Conservation (phyloP, 2,113 vertebrate genomes). For the Hylia prasina region DNA sequence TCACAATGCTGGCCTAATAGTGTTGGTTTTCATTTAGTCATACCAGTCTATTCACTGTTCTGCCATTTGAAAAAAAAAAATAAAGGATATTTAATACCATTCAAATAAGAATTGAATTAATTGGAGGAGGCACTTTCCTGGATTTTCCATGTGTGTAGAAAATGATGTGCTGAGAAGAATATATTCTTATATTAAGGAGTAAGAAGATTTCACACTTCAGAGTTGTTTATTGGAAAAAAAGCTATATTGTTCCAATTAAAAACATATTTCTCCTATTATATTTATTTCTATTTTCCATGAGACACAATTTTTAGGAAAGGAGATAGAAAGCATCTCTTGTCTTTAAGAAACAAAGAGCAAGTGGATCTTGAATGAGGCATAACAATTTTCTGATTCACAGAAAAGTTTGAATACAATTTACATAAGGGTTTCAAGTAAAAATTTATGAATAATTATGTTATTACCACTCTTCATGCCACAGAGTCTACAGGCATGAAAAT, state of each 20-base stretch:
- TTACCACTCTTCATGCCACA: not conserved
- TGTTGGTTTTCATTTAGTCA: not conserved
- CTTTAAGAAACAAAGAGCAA: not conserved
- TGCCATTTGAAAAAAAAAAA: not conserved
- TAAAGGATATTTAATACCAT: not conserved
- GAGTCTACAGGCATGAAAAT: not conserved
- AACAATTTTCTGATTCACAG: not conserved
- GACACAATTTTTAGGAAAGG: not conserved
- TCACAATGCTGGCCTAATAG: not conserved
- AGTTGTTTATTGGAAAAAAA: not conserved
- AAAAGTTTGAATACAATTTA: not conserved
- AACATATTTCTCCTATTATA: not conserved
- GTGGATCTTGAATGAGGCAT: not conserved
- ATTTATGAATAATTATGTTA: not conserved
- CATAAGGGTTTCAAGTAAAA: not conserved
- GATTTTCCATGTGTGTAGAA: not conserved
- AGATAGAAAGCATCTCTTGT: not conserved
- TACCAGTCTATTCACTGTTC: not conserved
- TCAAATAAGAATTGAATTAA: not conserved
- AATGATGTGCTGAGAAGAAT: not conserved
- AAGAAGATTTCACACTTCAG: not conserved
- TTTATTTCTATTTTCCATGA: not conserved
- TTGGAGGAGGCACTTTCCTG: not conserved
- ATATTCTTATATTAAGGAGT: not conserved
- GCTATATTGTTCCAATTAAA: not conserved